These are phyloP conservation scores for Hyles vespertilio DNA, from an alignment of 1,140 invertebrate genomes.

Conservation along the genomic window DNA sequence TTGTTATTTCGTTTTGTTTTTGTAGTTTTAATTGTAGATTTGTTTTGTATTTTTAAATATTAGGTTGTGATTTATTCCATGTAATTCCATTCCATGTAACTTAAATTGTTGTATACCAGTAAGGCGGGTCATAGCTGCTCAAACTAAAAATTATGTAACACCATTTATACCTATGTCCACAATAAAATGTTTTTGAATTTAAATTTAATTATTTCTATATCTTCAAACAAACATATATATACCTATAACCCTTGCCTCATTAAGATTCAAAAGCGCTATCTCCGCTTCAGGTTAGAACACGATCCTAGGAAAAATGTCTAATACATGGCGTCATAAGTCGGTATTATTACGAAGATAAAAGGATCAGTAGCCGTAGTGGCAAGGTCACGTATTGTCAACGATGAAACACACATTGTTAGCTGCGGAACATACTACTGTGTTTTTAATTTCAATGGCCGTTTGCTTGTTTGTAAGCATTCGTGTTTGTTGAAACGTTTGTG, in stretches of 20 bases:
- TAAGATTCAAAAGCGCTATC: background rate
- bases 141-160: too few relatives aligned
- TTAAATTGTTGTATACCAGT: too few relatives aligned
- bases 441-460: slow-evolving; percentile 35
- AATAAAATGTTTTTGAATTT: background rate
- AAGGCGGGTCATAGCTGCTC: too few relatives aligned
- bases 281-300: slow-evolving; percentile 4
- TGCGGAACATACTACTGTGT: slow-evolving; percentile 20
- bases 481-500: slow-evolving; percentile 26
- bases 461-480: slow-evolving; percentile 32
- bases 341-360: slow-evolving; percentile 38
- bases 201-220: background rate
- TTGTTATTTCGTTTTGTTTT: too few relatives aligned
- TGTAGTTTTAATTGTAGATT: too few relatives aligned
- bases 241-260: background rate
- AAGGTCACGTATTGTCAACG: slow-evolving; percentile 35
- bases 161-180: too few relatives aligned
- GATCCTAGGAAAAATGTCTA: slow-evolving; percentile 40
- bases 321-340: slow-evolving; percentile 44
- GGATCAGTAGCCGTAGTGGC: slow-evolving; percentile 32
- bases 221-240: background rate
- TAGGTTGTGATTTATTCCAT: too few relatives aligned
- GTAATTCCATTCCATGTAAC: too few relatives aligned
- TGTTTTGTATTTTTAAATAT: too few relatives aligned
- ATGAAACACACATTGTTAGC: slow-evolving; percentile 20